Evolutionary conservation across 1,140 invertebrate genomes (phyloP), one percentile per base, ranked within the genome.

Genomic region (Tachypleus tridentatus): DNA sequence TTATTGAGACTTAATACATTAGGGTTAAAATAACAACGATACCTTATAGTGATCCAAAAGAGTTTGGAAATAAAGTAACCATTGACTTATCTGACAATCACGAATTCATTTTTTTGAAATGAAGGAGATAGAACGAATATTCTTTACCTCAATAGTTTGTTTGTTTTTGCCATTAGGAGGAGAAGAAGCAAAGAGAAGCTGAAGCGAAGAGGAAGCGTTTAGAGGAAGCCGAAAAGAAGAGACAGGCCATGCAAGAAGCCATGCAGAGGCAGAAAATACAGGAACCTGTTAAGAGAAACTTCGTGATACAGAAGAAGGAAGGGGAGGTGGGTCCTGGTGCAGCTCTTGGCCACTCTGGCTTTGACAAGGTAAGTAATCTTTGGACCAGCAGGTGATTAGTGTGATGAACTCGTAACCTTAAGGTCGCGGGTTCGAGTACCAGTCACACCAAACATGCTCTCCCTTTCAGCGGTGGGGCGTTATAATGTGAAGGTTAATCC

Each of bases 191-290:
- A 54, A 63, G 65, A 70, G 74, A 73, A 67, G 69, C 72, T 71
- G 92, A 96, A 77, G 92, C 93, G 79, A 95, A 96, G 82, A 87
- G 91, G 77, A 85, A 87, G 77, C 87, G 93, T 72, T 81, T 97
- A 66, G 91, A 94, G 78, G 93, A 95, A 77, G 91, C 91, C 67
- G 91, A 96, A 79, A 92, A 91, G 83, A 95, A 94, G 77, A 85
- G 91, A 71, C 91, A 94, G 61, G 72, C 72, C 5, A 73, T 73
- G 72, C 67, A 72, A 65, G 66, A 67, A 47, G 72, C 72, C 51
- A 60, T 72, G 58, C 60, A 73, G 47, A 69, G 68, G 61, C 64
- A 65, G n/a, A 67, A 68, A 57, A 49, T 57, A 11, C 56, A 63
- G 7, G 67, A 68, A 49, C 60, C 68, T 11, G 69, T 71, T 9